Evolutionary conservation across 2,888 invertebrate genomes (phyloP), one percentile per base, ranked within the genome.

Genomic region (Syrista parreyssii): DNA sequence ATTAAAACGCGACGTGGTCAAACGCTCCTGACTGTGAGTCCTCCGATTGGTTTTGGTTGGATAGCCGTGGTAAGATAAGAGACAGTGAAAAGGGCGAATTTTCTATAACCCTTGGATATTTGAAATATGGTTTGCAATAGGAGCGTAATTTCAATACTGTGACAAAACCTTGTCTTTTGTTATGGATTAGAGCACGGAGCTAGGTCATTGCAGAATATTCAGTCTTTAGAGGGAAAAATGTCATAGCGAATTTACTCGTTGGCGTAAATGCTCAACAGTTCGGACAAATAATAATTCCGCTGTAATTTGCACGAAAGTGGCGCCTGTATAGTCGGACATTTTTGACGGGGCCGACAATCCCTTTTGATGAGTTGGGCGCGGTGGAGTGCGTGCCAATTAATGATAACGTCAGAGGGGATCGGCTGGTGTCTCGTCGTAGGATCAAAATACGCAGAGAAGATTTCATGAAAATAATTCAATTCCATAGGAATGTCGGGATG

Each of bases 361-460:
- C 84, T 87, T 87, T 87, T 85, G 88, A 88, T 83, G 84, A 84
- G 86, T 83, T 80, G 81, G 84, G 83, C 84, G 81, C 82, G 80
- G 84, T 85, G 83, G 84, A 86, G 84, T 84, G 86, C 84, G 87
- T 86, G 87, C 85, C 84, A 82, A 75, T 83, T 84, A 81, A 84
- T 86, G 86, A 86, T 86, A 86, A 86, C 84, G 83, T 78, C 78
- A 34, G 31, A 72, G 68, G 73, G 75, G 78, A 72, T 77, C 77
- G 74, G 55, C 23, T 23, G 55, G 55, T 23, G 23, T 23, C 55
- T 55, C 23, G 23, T 9, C 1, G 23, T 55, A 55, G 55, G 55
- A 55, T 55, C 55, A 55, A 55, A 55, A 55, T 23, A 55, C 55
- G 9, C 23, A 23, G 55, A 55, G 55, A 55, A 23, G 55, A 23